Evolutionary conservation across 2,888 invertebrate species (phyloP), one percentile per base, ranked within the genome.

Genomic region (Eustalomyia histrio): DNA sequence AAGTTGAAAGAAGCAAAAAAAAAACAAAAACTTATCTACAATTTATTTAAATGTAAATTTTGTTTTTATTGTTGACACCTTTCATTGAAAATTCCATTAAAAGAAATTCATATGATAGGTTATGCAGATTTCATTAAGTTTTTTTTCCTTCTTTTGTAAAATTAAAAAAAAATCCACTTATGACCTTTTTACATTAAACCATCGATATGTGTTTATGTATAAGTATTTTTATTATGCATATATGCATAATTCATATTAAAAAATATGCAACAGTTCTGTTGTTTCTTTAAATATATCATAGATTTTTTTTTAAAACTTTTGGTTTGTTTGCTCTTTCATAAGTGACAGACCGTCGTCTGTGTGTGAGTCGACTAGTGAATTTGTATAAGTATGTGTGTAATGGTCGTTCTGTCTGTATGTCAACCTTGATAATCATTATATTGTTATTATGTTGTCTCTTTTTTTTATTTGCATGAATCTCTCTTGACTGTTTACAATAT

Each of bases 361-460:
- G 43, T 47, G 39, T 39, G 39, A 39, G 39, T 39, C 10, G 8
- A 7, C 10, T 10, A 39, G 39, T 4, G 39, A 39, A 12, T 39
- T 39, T 12, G 10, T 9, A 14, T 39, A 3, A 12, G 39, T 12
- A 6, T 39, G 10, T 39, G 12, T 12, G 10, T 1, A 14, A 1
- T 39, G 14, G 10, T 39, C 12, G 2, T 53, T 29, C 35, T 79
- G 79, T 64, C 50, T 69, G 63, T 64, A 58, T 74, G 69, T 69
- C 79, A 74, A 65, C 73, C 79, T 79, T 79, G 74, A 69, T 79
- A 74, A 69, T 79, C 68, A 73, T 73, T 61, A 79, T 68, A 64
- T 74, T 79, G 63, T 74, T 69, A 69, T 79, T 65, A 65, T 74
- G 43, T 17, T 58, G n/a, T 50, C 33, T 24, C 29, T 50, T 29